Conservation (phyloP, 2,113 vertebrate species). For the Plectropomus leopardus region DNA sequence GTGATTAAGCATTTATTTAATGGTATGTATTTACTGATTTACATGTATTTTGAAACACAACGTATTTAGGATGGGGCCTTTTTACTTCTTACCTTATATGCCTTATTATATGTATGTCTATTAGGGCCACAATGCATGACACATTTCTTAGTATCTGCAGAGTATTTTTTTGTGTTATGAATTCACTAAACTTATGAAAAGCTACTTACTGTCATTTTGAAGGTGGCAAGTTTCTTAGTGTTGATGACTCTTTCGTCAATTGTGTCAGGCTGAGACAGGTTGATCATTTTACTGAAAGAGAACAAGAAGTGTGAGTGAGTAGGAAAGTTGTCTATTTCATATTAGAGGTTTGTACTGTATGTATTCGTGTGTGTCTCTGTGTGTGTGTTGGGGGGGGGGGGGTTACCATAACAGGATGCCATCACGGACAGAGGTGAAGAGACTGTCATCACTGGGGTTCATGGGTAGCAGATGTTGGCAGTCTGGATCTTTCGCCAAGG, state of each 20-base stretch:
- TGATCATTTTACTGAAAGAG: constrained; percentile 96
- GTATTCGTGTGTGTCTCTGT: neutral
- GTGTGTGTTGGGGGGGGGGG: constrained; percentile 16
- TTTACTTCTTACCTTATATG: too few species aligned
- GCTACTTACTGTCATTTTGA: constrained; percentile 91
- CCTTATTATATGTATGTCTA: too few species aligned
- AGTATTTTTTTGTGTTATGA: neutral
- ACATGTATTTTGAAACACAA: too few species aligned
- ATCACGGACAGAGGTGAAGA: constrained; percentile 94
- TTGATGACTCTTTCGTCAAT: constrained; percentile 99
- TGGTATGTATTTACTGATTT: too few species aligned
- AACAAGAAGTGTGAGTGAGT: neutral
- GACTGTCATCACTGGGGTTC: constrained; percentile 89
- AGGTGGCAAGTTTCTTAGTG: constrained; percentile 93
- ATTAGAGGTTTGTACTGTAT: neutral
- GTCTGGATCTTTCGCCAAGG: constrained; percentile 92
- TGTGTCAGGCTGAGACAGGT: constrained; percentile 95
- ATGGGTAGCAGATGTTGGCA: constrained; percentile 94
- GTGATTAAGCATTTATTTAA: too few species aligned
- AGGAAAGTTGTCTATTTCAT: neutral
- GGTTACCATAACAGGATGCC: constrained; percentile 95
- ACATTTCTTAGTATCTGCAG: neutral
- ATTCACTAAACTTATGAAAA: neutral
- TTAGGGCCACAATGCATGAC: neutral
- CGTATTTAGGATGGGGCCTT: too few species aligned